Percentiles rank a stretch among this genome's conserved stretches.
These are phyloP conservation scores for Pogonognathellus flavescens DNA, from an alignment of 1,140 invertebrate genomes.

Conservation along the genomic window DNA sequence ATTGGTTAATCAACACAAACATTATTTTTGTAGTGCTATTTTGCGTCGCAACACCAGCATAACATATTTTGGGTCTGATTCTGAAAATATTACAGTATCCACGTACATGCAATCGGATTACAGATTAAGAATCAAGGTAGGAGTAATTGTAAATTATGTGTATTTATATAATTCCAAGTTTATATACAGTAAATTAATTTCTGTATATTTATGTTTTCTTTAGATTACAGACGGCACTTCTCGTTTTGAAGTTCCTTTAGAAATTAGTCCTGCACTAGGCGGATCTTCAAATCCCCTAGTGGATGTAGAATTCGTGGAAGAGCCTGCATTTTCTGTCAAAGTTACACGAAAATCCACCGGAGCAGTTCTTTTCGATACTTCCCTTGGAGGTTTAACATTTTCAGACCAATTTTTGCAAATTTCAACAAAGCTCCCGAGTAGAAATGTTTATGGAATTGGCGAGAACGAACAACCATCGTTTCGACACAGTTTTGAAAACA, in stretches of 20 bases:
- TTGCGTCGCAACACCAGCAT: slow-evolving; percentile 16
- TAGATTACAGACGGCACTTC: slow-evolving; percentile 58
- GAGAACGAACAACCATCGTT: slow-evolving; percentile 69
- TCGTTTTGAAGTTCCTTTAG: slow-evolving; percentile 63
- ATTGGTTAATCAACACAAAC: no score
- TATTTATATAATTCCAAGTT: no score
- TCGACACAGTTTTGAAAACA: slow-evolving; percentile 68
- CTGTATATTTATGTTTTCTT: no score
- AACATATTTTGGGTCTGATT: slow-evolving; percentile 51
- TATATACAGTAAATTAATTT: no score
- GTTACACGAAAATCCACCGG: slow-evolving; percentile 56
- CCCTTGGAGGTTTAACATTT: slow-evolving; percentile 78
- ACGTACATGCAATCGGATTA: slow-evolving; percentile 59
- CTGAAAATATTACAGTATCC: slow-evolving; percentile 25
- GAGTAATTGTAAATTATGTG: no score
- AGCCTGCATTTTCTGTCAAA: slow-evolving; percentile 63
- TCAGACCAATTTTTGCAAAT: slow-evolving; percentile 88
- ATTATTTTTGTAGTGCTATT: slow-evolving; percentile 27
- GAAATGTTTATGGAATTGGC: slow-evolving; percentile 72
- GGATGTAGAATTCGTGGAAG: slow-evolving; percentile 52
- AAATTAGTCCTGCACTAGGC: slow-evolving; percentile 54
- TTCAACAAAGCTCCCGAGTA: slow-evolving; percentile 76
- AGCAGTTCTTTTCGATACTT: slow-evolving; percentile 59
- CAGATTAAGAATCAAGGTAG: slow-evolving; percentile 62
- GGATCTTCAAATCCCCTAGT: slow-evolving; percentile 51